Conservation (phyloP, 2,888 invertebrate species). For the Tanypteryx hageni region DNA sequence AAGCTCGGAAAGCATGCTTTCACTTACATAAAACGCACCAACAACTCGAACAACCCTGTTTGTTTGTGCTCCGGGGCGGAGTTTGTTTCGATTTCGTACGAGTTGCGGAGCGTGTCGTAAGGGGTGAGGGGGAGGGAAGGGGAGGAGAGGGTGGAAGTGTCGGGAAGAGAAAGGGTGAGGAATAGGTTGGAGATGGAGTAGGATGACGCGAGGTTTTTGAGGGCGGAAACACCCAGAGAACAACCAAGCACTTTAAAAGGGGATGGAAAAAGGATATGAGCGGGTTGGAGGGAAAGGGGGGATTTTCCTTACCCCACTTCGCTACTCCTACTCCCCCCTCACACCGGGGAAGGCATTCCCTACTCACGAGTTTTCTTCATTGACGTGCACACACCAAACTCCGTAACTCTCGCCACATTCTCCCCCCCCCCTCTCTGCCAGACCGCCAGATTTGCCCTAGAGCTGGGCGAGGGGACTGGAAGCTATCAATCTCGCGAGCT, state of each 20-base stretch:
- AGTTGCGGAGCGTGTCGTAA: background rate
- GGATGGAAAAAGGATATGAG: background rate
- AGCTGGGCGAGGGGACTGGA: background rate
- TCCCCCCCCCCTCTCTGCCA: background rate
- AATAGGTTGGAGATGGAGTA: background rate
- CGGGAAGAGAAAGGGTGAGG: background rate
- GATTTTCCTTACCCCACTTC: no score
- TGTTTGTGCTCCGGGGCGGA: background rate
- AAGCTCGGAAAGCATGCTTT: background rate
- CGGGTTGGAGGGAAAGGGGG: background rate
- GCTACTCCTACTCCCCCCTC: no score
- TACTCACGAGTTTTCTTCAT: background rate
- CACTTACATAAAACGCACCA: background rate
- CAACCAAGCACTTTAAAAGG: background rate
- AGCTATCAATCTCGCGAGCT: background rate
- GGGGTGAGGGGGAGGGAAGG: background rate
- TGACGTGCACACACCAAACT: background rate
- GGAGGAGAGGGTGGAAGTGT: background rate
- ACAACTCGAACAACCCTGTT: background rate
- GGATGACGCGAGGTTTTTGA: background rate
- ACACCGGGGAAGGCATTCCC: background rate
- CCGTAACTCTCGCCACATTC: background rate
- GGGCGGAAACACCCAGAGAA: background rate
- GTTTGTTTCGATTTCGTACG: background rate
- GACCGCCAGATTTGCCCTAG: background rate